Base-by-base conservation (phyloP, 1,140 invertebrate species). In the Colletes latitarsis region DNA sequence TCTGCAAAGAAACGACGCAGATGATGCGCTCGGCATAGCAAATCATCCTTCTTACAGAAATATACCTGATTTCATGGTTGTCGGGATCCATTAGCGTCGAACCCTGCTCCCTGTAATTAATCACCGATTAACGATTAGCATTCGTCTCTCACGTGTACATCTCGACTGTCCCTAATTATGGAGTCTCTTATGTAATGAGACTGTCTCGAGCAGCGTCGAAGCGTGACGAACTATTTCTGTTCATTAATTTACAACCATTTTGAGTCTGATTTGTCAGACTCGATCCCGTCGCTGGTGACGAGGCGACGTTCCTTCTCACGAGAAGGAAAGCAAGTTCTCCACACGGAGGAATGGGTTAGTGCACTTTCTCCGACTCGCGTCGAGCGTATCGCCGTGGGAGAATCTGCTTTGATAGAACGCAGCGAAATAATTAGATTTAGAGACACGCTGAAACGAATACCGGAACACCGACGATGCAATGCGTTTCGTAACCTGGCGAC, bases 351-450 rank as follows among this genome's bases (percentile, higher is more conserved):
- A 8, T 52, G 10, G 70, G 58, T 72, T 73, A 57, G 21, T 30
- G 70, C 60, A 82, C 84, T 85, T 85, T 85, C 84, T 85, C 84
- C 58, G 53, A 53, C 62, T 77, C 52, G 49, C 70, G 3, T 14
- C 46, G 9, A 67, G 4, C 41, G 6, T 85, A 85, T 84, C 82
- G 41, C 19, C 58, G 66, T 77, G 68, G 57, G 73, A 77, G 75
- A 67, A 85, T 85, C 84, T 82, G 19, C 77, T 67, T 62, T n/a
- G 21, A 41, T 14, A 12, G 49, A 49, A 43, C 15, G 19, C n/a
- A 67, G 64, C 17, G 72, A 60, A 77, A 73, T 71, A 85, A 85
- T 85, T 85, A 84, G 68, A 81, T 85, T 84, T 72, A 62, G 68
- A 77, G 74, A 3, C 17, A 3, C 15, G n/a, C 30, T 8, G 43